phyloP scores from a whole-genome alignment of 2,113 vertebrate species.

The Notothenia coriiceps region DNA sequence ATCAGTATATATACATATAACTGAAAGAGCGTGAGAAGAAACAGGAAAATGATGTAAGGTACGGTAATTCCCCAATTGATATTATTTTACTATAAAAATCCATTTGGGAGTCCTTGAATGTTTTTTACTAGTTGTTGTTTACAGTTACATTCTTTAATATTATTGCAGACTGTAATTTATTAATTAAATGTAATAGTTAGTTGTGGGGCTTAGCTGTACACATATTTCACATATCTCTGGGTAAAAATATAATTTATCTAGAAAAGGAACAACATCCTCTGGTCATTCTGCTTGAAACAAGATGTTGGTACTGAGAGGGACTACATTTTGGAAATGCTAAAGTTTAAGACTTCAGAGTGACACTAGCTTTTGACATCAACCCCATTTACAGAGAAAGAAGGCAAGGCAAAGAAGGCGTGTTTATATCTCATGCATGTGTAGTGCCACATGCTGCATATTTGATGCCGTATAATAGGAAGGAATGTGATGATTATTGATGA shows the following conservation, averaged over 20 bases:
- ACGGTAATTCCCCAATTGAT: neutral
- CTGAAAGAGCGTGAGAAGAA: no score
- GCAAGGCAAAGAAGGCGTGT: neutral
- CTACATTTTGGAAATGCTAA: neutral
- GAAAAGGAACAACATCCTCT: neutral
- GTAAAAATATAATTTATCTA: neutral
- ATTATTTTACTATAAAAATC: no score
- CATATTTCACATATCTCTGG: neutral
- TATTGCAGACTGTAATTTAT: no score
- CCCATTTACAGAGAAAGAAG: neutral
- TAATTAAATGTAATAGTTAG: no score
- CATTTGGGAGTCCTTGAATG: no score
- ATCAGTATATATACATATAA: neutral
- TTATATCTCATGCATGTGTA: neutral
- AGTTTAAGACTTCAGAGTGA: neutral
- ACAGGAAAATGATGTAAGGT: neutral
- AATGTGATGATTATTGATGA: no score
- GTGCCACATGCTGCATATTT: neutral
- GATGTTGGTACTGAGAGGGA: neutral
- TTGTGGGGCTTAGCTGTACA: neutral
- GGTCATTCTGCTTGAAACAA: constrained; percentile 3
- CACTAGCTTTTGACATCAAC: neutral
- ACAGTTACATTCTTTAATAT: no score
- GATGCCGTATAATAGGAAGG: no score
- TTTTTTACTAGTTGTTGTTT: no score